phyloP scores from a whole-genome alignment of 1,140 invertebrate genomes.

The Cydia splendana region DNA sequence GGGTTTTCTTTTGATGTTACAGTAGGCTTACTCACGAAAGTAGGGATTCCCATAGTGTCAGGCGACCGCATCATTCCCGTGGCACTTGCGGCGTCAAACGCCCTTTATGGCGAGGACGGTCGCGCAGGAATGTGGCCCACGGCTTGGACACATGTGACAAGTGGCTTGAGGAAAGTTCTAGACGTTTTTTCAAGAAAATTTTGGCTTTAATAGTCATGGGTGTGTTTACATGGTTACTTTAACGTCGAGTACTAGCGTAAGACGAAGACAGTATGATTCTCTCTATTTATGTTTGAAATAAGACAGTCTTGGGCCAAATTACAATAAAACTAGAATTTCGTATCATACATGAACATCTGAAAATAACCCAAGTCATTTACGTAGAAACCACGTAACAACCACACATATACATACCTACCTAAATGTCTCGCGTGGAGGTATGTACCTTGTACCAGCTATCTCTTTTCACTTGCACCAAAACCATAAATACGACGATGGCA shows the following conservation, averaged over 20 bases:
- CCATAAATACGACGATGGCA: constrained; percentile 52
- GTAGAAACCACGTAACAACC: no score
- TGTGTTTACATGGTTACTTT: no score
- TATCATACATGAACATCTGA: no score
- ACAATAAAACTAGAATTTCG: no score
- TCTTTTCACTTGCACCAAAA: constrained; percentile 55
- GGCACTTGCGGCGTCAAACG: constrained; percentile 55
- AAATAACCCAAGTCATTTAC: no score
- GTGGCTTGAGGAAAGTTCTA: constrained; percentile 29
- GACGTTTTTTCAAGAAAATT: neutral
- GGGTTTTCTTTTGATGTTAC: neutral
- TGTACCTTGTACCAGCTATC: constrained; percentile 1
- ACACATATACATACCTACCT: no score
- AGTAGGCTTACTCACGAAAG: constrained; percentile 11
- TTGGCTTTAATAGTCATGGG: neutral
- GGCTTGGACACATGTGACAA: constrained; percentile 44
- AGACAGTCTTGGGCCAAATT: no score
- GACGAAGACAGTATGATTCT: no score
- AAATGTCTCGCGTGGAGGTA: no score
- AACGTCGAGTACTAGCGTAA: no score
- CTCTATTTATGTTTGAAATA: no score
- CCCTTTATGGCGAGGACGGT: constrained; percentile 71
- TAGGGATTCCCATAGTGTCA: constrained; percentile 6
- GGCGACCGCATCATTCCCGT: neutral
- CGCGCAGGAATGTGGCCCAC: constrained; percentile 65